phyloP scores from a whole-genome alignment of 2,888 invertebrate species.

The Zaprionus obscuricornis region DNA sequence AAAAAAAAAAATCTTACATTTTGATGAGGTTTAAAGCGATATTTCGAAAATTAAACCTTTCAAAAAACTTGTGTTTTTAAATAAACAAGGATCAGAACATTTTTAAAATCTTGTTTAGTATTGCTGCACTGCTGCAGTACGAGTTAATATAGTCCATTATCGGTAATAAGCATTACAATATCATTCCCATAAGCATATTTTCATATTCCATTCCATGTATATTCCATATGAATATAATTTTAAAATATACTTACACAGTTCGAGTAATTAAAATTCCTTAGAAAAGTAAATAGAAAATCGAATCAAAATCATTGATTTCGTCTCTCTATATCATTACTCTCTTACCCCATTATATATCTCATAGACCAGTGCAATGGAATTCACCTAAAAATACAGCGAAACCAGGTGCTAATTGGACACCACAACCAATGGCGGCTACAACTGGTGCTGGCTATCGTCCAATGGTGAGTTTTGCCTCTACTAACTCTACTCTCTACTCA shows the following conservation, averaged over 20 bases:
- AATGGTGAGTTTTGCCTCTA: slow-evolving; percentile 87
- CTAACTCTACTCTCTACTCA: slow-evolving; percentile 66
- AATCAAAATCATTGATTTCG: slow-evolving; percentile 68
- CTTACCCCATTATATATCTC: slow-evolving; percentile 77
- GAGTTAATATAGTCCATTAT: no score
- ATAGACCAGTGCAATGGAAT: slow-evolving; percentile 95
- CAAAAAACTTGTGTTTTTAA: no score
- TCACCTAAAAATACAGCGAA: slow-evolving; percentile 94
- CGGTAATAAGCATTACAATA: no score
- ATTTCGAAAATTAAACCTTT: no score
- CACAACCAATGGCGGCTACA: slow-evolving; percentile 94
- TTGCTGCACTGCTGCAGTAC: no score
- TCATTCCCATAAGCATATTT: slow-evolving; percentile 12
- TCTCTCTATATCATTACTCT: slow-evolving; percentile 74
- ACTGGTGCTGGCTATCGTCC: slow-evolving; percentile 94
- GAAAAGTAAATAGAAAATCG: slow-evolving; percentile 40
- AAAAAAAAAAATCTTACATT: no score
- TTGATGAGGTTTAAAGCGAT: no score
- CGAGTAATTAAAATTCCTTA: slow-evolving; percentile 40
- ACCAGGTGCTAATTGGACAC: slow-evolving; percentile 91
- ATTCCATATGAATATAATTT: slow-evolving; percentile 45
- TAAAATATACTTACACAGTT: slow-evolving; percentile 30
- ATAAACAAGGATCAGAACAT: no score
- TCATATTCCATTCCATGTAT: slow-evolving; percentile 10
- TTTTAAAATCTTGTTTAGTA: no score